Percentiles rank a stretch among this genome's conserved stretches.
phyloP scores from a whole-genome alignment of 2,888 invertebrate species.

The Eledona agricola region DNA sequence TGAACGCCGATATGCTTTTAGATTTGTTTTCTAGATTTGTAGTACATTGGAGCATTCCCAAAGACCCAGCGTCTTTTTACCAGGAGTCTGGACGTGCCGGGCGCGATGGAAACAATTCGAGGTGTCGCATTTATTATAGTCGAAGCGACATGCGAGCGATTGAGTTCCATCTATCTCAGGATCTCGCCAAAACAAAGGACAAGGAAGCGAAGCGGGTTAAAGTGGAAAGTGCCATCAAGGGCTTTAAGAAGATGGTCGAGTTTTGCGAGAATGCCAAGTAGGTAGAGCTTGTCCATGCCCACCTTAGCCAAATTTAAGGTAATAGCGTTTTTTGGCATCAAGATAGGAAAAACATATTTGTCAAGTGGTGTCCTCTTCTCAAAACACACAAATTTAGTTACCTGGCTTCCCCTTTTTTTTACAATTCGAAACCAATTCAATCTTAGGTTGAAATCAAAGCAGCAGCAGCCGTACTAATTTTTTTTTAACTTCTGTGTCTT shows the following conservation, averaged over 20 bases:
- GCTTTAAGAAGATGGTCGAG: slow-evolving; percentile 84
- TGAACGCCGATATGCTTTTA: too few relatives aligned
- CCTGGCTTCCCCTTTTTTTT: too few relatives aligned
- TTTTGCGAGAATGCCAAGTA: slow-evolving; percentile 85
- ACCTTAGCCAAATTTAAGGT: too few relatives aligned
- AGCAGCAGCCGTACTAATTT: too few relatives aligned
- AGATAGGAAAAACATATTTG: too few relatives aligned
- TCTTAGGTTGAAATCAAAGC: too few relatives aligned
- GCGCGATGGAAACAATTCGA: slow-evolving; percentile 88
- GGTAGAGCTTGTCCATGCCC: too few relatives aligned
- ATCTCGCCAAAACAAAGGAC: slow-evolving; percentile 69
- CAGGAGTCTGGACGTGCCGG: slow-evolving; percentile 97
- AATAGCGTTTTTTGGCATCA: too few relatives aligned
- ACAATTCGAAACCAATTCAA: too few relatives aligned
- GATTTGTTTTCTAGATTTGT: slow-evolving; percentile 78
- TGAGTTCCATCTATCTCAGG: slow-evolving; percentile 79
- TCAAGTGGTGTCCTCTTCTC: too few relatives aligned
- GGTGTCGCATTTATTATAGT: slow-evolving; percentile 92
- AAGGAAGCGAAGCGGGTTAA: slow-evolving; percentile 65
- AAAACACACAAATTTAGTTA: too few relatives aligned
- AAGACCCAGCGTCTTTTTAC: slow-evolving; percentile 95
- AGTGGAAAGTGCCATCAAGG: slow-evolving; percentile 74
- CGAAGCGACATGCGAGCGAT: slow-evolving; percentile 82
- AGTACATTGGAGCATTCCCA: slow-evolving; percentile 95
- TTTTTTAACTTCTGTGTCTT: too few relatives aligned